Evolutionary conservation across 2,113 vertebrate species (phyloP).

Genomic region (Cervus canadensis): DNA sequence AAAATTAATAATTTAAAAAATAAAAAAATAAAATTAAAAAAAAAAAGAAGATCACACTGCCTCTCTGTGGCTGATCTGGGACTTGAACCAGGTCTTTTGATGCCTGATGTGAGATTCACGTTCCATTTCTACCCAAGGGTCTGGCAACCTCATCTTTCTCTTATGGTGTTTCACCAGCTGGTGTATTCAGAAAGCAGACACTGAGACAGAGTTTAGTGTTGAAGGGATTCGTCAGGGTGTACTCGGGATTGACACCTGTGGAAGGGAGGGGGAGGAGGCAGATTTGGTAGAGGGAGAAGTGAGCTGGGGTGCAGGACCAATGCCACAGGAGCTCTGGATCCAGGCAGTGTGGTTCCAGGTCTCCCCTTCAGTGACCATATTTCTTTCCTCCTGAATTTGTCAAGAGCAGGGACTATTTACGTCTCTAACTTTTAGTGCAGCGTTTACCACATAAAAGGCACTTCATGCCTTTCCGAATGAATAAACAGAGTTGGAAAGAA

Average conservation of each 20-base stretch:
- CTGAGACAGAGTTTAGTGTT: not conserved
- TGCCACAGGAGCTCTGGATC: not conserved
- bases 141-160: not conserved
- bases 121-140: not conserved
- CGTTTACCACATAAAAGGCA: not conserved
- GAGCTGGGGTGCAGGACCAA: not conserved
- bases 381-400: not conserved
- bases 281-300: not conserved
- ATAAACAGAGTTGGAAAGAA: not conserved
- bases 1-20: not conserved
- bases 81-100: not conserved
- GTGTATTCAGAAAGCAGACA: not conserved
- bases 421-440: not conserved
- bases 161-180: not conserved
- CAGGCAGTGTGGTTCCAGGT: not conserved
- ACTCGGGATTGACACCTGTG: not conserved
- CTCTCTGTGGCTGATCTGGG: not conserved
- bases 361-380: not conserved
- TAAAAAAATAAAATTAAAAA: too few species aligned
- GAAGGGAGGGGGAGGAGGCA: not conserved
- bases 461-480: not conserved
- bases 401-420: not conserved
- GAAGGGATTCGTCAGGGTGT: not conserved
- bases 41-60: not conserved
- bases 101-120: not conserved